Evolutionary conservation across 1,140 invertebrate genomes (phyloP).

Genomic region (Penaeus indicus): DNA sequence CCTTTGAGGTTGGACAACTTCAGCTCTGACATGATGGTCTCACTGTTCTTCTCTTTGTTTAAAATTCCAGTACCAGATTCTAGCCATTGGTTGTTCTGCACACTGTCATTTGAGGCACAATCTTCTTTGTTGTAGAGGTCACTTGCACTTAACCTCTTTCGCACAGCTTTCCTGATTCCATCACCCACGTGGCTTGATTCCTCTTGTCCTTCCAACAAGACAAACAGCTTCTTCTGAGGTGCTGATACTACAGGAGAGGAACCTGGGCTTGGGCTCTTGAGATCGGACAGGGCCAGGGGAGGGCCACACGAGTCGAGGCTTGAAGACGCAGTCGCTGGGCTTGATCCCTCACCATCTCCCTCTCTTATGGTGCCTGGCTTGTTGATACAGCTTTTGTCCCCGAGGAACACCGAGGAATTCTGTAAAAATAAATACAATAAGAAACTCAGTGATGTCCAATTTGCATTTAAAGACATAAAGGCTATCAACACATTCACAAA

Average conservation of each 20-base stretch:
- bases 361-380: conserved; percentile 35
- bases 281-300: conserved; percentile 44
- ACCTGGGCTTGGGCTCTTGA: conserved; percentile 34
- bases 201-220: background rate
- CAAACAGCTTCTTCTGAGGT: conserved; percentile 9
- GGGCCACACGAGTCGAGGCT: background rate
- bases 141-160: conserved; percentile 6
- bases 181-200: background rate
- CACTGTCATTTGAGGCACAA: background rate
- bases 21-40: conserved; percentile 3
- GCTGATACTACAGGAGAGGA: background rate
- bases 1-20: conserved; percentile 14
- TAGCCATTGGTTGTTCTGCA: background rate
- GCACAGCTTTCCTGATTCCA: background rate
- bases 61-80: background rate
- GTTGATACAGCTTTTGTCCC: conserved; percentile 50
- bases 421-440: background rate
- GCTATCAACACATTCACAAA: background rate
- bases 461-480: no score
- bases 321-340: background rate
- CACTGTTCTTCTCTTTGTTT: background rate
- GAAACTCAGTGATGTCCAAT: background rate
- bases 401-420: conserved; percentile 39
- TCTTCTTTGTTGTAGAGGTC: conserved; percentile 27
- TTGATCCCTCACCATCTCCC: background rate